phyloP scores from a whole-genome alignment of 2,113 vertebrate genomes.

The Scomber colias region DNA sequence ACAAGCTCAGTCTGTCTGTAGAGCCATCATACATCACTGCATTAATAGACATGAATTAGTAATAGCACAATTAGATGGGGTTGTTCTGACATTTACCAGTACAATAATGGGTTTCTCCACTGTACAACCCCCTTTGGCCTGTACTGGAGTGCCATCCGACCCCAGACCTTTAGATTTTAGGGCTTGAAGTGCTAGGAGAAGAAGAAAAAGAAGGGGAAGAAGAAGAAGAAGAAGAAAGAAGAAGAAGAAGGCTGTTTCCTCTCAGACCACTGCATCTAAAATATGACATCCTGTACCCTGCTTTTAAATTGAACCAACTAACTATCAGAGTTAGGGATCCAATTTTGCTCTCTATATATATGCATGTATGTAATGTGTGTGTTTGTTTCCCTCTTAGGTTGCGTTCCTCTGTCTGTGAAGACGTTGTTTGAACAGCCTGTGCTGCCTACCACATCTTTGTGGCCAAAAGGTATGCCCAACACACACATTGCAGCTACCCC shows the following conservation, averaged over 20 bases:
- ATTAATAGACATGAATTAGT: conserved; percentile 87
- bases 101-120: conserved; percentile 68
- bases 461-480: conserved; percentile 77
- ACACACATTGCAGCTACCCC: conserved; percentile 25
- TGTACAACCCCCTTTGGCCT: conserved; percentile 58
- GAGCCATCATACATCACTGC: conserved; percentile 78
- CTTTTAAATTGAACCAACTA: neutral
- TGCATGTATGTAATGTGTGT: conserved; percentile 29
- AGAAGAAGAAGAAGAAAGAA: neutral
- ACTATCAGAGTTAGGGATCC: neutral
- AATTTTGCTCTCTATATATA: conserved; percentile 1
- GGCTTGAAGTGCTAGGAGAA: conserved; percentile 17
- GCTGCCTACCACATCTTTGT: conserved; percentile 59
- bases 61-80: conserved; percentile 80
- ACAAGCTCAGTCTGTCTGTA: conserved; percentile 66
- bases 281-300: neutral
- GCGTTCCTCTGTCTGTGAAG: conserved; percentile 50
- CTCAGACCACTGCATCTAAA: neutral
- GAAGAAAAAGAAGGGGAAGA: neutral
- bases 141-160: conserved; percentile 40
- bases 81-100: conserved; percentile 79
- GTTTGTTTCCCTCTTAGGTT: conserved; percentile 65
- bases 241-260: neutral
- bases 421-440: conserved; percentile 65
- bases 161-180: conserved; percentile 54